Percentiles rank a stretch among this genome's conserved stretches.
These are phyloP conservation scores for Brachyalestes nurse DNA, from an alignment of 2,797 vertebrate genomes.

Conservation along the genomic window DNA sequence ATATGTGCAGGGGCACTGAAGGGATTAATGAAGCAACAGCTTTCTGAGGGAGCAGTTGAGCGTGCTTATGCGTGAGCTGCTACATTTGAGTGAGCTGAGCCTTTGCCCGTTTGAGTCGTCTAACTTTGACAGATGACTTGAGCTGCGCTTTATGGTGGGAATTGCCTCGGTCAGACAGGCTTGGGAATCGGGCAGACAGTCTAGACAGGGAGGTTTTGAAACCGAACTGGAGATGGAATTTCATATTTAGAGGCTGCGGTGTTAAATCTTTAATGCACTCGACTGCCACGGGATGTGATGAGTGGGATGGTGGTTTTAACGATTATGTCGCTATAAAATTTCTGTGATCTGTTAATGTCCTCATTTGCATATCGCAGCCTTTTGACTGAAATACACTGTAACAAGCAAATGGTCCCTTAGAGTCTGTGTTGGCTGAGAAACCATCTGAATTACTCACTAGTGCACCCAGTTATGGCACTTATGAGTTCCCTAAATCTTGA, in stretches of 20 bases:
- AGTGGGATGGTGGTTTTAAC: constrained; percentile 32
- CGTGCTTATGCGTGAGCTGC: constrained; percentile 27
- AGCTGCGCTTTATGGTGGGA: constrained; percentile 29
- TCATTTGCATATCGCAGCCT: constrained; percentile 34
- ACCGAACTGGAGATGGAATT: constrained; percentile 44
- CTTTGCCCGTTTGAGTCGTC: constrained; percentile 19
- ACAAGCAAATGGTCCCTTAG: background rate
- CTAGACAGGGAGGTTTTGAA: constrained; percentile 35
- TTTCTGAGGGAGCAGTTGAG: constrained; percentile 35
- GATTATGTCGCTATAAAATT: constrained; percentile 27
- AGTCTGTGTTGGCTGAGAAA: constrained; percentile 12
- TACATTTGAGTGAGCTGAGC: constrained; percentile 16
- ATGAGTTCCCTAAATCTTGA: background rate
- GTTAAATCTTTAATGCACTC: constrained; percentile 52
- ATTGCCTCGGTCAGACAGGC: constrained; percentile 31
- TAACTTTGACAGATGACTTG: constrained; percentile 25
- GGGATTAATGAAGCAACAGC: constrained; percentile 52
- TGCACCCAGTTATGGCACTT: constrained; percentile 6
- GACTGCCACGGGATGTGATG: constrained; percentile 23
- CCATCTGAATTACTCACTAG: background rate
- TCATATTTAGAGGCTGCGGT: constrained; percentile 43
- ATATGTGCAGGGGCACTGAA: constrained; percentile 40
- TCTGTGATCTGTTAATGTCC: constrained; percentile 18
- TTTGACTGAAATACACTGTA: background rate
- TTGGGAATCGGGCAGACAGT: constrained; percentile 27